Base-by-base conservation (phyloP, 2,888 invertebrate species). In the Erebia aethiops region DNA sequence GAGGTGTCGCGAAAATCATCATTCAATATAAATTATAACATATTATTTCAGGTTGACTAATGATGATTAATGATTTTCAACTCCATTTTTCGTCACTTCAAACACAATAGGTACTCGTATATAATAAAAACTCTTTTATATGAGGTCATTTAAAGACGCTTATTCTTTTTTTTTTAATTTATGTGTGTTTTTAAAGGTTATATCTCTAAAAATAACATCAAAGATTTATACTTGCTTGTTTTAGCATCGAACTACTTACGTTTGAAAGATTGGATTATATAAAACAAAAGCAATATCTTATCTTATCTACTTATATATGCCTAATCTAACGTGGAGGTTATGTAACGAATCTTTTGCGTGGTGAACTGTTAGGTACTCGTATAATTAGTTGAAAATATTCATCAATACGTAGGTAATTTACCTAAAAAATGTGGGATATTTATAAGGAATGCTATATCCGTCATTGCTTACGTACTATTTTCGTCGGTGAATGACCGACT, bases 1-100 rank as follows among this genome's bases (percentile, higher is more conserved):
- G 79, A 82, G 68, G 1, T 0, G 89, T 83, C 69, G 52, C 84
- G 76, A 85, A 85, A 81, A 77, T 71, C 14, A 49, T 58, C 64
- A 11, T 18, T 56, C 13, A 18, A 35, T 58, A 11, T 14, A 71
- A 11, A 71, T 71, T 35, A 35, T 35, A 35, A 35, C 35, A 35
- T 35, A 81, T 84, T 35, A 81, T 84, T 85, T 76, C 76, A 77
- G 77, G 72, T 75, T 78, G 11, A 21, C 2, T 9, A 26, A 35
- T 60, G n/a, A 43, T 16, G 35, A 35, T 35, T 41, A 61, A 43
- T 35, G 35, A 41, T 46, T 21, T 63, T 43, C 16, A 2, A 10
- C 16, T 18, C 18, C 10, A n/a, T 10, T 18, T 54, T 18, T 18
- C 16, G 16, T 54, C 18, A 18, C 16, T 52, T 52, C 3, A 54